phyloP scores from a whole-genome alignment of 2,888 invertebrate species.

The Netelia fuscicornis region DNA sequence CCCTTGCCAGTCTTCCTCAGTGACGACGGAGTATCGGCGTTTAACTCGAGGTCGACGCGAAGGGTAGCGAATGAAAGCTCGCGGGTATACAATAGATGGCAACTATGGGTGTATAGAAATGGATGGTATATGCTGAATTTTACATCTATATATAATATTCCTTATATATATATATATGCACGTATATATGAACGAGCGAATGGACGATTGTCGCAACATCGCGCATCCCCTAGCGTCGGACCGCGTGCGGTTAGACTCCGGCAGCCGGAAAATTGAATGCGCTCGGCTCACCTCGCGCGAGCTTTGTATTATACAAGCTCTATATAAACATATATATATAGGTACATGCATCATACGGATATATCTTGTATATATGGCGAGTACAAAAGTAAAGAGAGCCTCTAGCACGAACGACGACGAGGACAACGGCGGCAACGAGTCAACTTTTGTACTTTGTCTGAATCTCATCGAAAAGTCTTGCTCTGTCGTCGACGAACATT shows the following conservation, averaged over 20 bases:
- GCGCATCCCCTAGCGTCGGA: not conserved
- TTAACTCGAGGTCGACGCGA: constrained; percentile 31
- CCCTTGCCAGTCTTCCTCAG: not conserved
- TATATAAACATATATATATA: not conserved
- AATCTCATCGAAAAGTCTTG: constrained; percentile 43
- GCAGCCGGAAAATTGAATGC: constrained; percentile 55
- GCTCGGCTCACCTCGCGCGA: constrained; percentile 25
- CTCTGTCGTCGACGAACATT: not conserved
- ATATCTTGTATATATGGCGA: not conserved
- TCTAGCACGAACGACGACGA: not conserved
- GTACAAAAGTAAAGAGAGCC: not conserved
- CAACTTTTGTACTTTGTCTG: constrained; percentile 31
- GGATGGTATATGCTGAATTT: no score
- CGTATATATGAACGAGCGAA: not conserved
- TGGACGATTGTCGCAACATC: not conserved
- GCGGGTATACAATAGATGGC: not conserved
- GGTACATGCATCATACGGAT: not conserved
- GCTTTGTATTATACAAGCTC: constrained; percentile 1
- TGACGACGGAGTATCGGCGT: constrained; percentile 41
- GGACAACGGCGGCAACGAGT: constrained; percentile 5
- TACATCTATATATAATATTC: no score
- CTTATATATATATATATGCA: not conserved
- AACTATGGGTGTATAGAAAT: not conserved
- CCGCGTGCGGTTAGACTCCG: constrained; percentile 12
- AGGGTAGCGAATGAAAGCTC: not conserved